phyloP scores from a whole-genome alignment of 2,888 invertebrate genomes.

The Caenorhabditis afra region DNA sequence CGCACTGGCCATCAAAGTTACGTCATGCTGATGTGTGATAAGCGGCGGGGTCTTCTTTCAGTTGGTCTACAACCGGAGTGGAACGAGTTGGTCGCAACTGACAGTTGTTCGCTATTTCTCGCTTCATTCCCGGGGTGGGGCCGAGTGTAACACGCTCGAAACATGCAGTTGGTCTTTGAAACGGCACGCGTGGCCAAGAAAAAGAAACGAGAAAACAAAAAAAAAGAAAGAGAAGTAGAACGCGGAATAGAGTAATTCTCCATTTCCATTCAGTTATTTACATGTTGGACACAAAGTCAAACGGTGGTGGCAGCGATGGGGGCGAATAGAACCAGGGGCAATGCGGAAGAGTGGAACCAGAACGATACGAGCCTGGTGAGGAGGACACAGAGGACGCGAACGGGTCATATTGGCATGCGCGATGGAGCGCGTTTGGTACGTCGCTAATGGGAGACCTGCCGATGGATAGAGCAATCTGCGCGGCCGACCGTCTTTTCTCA shows the following conservation, averaged over 20 bases:
- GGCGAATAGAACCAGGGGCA: slow-evolving; percentile 3
- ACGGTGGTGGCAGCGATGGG: slow-evolving; percentile 7
- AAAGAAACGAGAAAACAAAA: slow-evolving; percentile 23
- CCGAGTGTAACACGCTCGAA: slow-evolving; percentile 30
- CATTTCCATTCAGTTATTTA: slow-evolving; percentile 13
- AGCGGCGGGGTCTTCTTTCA: slow-evolving; percentile 12
- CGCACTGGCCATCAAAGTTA: slow-evolving; percentile 26
- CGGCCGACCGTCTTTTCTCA: too few relatives aligned
- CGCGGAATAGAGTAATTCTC: slow-evolving; percentile 28
- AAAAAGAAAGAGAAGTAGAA: slow-evolving; percentile 23
- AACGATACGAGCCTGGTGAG: slow-evolving; percentile 30
- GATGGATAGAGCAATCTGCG: too few relatives aligned
- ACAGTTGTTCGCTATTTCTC: slow-evolving; percentile 39
- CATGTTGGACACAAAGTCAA: slow-evolving; percentile 26
- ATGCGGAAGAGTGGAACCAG: slow-evolving; percentile 25
- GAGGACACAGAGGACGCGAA: slow-evolving; percentile 23
- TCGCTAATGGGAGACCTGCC: neutral
- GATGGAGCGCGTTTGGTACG: slow-evolving; percentile 6
- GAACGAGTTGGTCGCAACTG: slow-evolving; percentile 41
- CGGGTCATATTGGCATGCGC: slow-evolving; percentile 16
- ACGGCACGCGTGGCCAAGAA: slow-evolving; percentile 17
- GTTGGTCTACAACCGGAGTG: slow-evolving; percentile 40
- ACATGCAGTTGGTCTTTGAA: slow-evolving; percentile 49
- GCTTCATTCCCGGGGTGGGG: neutral
- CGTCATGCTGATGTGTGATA: slow-evolving; percentile 43